Evolutionary conservation across 92 coral and sea anemone genomes (phyloP).

Genomic region (Epizoanthus fatuus): DNA sequence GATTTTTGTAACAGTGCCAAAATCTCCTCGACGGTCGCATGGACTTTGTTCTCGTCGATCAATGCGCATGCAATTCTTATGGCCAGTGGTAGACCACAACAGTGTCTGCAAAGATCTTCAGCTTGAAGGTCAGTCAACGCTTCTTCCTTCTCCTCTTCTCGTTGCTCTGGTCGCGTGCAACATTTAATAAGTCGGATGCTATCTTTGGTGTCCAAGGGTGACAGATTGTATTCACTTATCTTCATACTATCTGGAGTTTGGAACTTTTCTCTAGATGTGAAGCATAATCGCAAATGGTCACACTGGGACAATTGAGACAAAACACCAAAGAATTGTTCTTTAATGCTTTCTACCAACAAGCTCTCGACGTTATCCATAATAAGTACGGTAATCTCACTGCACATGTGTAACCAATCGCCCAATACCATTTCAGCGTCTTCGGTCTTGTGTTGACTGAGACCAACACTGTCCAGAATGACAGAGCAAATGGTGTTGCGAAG

Average conservation of each 20-base stretch:
- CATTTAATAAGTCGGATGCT: background rate
- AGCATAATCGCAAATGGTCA: background rate
- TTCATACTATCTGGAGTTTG: background rate
- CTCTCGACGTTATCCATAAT: conserved; percentile 11
- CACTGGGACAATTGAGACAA: background rate
- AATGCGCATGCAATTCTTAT: conserved; percentile 7
- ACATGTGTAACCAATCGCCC: background rate
- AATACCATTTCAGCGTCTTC: background rate
- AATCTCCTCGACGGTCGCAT: background rate
- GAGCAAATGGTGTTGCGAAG: background rate
- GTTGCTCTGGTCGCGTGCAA: background rate
- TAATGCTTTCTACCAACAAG: background rate
- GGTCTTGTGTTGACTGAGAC: background rate
- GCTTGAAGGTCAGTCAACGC: background rate
- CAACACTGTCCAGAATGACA: background rate
- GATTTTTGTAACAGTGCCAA: background rate
- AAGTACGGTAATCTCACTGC: background rate
- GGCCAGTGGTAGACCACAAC: conserved; percentile 8
- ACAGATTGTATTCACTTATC: background rate
- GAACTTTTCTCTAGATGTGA: conserved; percentile 1
- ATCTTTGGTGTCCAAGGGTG: background rate
- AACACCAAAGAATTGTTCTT: background rate
- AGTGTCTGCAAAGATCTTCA: background rate
- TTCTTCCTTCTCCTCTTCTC: background rate
- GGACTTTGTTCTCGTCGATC: background rate